phyloP scores from a whole-genome alignment of 2,113 vertebrate genomes.

The Cepphus grylle region DNA sequence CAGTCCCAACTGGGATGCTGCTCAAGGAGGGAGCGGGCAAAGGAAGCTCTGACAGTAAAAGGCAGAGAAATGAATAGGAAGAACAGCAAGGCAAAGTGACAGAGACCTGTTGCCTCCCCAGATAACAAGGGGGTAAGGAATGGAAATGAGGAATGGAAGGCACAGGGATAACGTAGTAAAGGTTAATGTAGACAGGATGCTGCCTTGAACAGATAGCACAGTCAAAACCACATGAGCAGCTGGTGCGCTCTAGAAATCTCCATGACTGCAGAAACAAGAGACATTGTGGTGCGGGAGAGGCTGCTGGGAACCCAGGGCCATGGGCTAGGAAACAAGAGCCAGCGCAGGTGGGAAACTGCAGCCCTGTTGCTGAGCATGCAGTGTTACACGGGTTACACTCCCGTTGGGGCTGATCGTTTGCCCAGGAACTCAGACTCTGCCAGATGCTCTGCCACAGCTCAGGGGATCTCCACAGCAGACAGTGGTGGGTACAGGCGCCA shows the following conservation, averaged over 20 bases:
- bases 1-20: not conserved
- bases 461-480: not conserved
- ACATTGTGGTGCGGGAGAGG: not conserved
- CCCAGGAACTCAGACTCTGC: not conserved
- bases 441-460: not conserved
- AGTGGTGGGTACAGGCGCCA: not conserved
- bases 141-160: constrained; percentile 15
- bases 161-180: not conserved
- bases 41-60: constrained; percentile 41
- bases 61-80: constrained; percentile 12
- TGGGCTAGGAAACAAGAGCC: not conserved
- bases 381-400: not conserved
- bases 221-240: constrained; percentile 1
- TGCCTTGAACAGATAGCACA: not conserved
- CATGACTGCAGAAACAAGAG: not conserved
- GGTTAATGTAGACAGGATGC: not conserved
- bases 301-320: not conserved
- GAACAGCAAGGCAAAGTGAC: constrained; percentile 2
- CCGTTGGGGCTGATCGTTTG: not conserved
- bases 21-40: not conserved
- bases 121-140: constrained; percentile 3
- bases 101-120: not conserved
- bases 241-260: not conserved
- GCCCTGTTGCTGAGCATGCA: not conserved
- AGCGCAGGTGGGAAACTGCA: not conserved